Conservation (phyloP, 2,113 vertebrate genomes). For the Chionodraco myersi region DNA sequence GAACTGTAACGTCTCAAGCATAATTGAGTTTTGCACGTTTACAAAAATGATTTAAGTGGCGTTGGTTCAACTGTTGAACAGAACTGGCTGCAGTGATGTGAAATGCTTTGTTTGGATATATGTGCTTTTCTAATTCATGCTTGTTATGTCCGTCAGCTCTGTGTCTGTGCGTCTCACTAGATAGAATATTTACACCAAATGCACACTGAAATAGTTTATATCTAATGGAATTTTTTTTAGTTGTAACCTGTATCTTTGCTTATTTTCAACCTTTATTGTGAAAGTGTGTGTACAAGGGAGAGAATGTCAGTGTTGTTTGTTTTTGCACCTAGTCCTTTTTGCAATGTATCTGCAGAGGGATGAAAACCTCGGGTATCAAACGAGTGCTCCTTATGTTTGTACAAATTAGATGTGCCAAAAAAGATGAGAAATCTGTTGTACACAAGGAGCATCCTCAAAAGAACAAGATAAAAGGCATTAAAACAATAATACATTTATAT, state of each 20-base stretch:
- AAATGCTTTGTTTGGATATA: constrained; percentile 52
- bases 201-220: constrained; percentile 27
- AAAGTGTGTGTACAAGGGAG: background rate
- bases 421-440: constrained; percentile 24
- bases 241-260: constrained; percentile 17
- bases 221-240: constrained; percentile 12
- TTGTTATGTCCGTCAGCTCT: constrained; percentile 25
- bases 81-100: constrained; percentile 55
- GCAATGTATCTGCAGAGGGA: constrained; percentile 43
- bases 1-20: constrained; percentile 29
- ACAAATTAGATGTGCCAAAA: constrained; percentile 26
- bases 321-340: constrained; percentile 65
- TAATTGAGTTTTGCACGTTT: constrained; percentile 64
- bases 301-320: constrained; percentile 45
- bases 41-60: constrained; percentile 50
- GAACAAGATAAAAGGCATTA: constrained; percentile 23
- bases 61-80: constrained; percentile 35
- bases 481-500: constrained; percentile 71
- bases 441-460: constrained; percentile 29
- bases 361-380: constrained; percentile 26
- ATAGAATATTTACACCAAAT: constrained; percentile 38
- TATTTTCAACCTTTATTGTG: constrained; percentile 42
- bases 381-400: constrained; percentile 58
- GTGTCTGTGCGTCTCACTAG: constrained; percentile 33
- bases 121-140: constrained; percentile 42